phyloP scores from a whole-genome alignment of 2,113 vertebrate genomes.

The Petaurus breviceps region DNA sequence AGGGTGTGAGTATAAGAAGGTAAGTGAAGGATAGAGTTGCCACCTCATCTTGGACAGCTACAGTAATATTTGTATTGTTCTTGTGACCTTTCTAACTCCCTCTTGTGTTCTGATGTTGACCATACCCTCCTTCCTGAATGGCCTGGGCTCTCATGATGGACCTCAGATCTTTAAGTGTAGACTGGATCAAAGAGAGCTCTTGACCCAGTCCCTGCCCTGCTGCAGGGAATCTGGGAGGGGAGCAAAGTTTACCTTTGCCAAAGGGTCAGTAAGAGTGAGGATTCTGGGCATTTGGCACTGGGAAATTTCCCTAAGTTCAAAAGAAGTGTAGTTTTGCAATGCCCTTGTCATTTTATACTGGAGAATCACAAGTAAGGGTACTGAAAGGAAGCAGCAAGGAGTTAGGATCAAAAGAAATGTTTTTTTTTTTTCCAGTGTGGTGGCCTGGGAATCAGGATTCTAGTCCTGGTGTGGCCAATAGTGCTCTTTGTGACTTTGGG shows the following conservation, averaged over 20 bases:
- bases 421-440: neutral
- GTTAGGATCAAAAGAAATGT: neutral
- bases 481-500: neutral
- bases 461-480: neutral
- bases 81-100: neutral
- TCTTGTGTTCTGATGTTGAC: neutral
- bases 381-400: neutral
- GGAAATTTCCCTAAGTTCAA: neutral
- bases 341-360: neutral
- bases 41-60: neutral
- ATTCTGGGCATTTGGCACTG: neutral
- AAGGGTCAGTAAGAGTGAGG: neutral
- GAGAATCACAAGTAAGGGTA: neutral
- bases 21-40: neutral
- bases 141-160: neutral
- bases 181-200: neutral
- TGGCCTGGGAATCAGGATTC: neutral
- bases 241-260: neutral
- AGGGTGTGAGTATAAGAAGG: neutral
- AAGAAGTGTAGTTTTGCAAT: neutral
- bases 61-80: neutral
- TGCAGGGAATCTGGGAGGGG: neutral
- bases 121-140: neutral
- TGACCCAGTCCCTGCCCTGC: neutral
- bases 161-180: neutral